Base-by-base conservation (phyloP, 2,113 vertebrate species). In the Lichenostomus cassidix region DNA sequence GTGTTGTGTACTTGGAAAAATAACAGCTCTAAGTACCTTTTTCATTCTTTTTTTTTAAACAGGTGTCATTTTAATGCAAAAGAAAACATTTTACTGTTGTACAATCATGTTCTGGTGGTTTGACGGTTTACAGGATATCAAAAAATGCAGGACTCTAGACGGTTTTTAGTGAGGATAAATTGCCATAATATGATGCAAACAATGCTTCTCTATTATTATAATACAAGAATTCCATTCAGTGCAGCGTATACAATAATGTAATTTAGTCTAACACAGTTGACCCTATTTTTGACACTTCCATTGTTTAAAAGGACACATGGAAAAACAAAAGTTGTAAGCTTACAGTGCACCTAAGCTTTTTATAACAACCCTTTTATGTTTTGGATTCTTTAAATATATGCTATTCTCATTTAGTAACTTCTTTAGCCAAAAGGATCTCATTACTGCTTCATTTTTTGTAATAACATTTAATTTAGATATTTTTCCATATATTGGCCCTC, bases 391-490 rank as follows among this genome's bases (percentile, higher is more conserved):
- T 97, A 98, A 98, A 96, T 98, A 97, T 99, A 98, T 97, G 92
- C 98, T 98, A 98, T 97, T 97, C 98, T 98, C 98, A 98, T 98
- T 98, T 98, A 98, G 98, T 98, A 95, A 97, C 98, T 98, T 97
- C 97, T 98, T 97, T 99, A 99, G 98, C 97, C 98, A 97, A 97
- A 98, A 98, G 97, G 98, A 98, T 98, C 98, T 98, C 99, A 98
- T 99, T 98, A 98, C 96, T 98, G 97, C 98, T 98, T 99, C 98
- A 98, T 98, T 98, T 99, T 99, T 98, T 99, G 98, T 98, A 98
- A 98, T 98, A 98, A 98, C 97, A 95, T 99, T 99, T 98, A 98
- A 98, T 98, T 99, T 99, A 99, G 99, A 97, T 97, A 98, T 97
- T 98, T 97, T 98, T 98, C 96, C 97, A 97, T 98, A 98, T 99